Conservation (phyloP, 2,888 invertebrate genomes). For the Phyllotreta cruciferae region DNA sequence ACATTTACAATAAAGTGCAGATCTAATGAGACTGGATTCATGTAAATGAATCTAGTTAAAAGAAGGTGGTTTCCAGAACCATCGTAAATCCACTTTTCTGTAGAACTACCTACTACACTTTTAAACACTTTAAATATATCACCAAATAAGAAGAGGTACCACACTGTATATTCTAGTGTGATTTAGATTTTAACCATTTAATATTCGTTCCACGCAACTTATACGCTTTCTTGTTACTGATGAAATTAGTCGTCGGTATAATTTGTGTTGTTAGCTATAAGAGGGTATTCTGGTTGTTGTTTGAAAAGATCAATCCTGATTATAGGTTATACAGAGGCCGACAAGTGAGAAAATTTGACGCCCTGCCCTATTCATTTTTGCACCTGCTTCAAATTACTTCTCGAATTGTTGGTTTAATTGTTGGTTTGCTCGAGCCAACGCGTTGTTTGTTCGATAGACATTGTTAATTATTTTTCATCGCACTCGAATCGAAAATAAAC, state of each 20-base stretch:
- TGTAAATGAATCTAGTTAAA: no score
- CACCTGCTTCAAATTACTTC: slow-evolving; percentile 31
- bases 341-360: slow-evolving; percentile 37
- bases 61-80: no score
- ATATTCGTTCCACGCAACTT: slow-evolving; percentile 5
- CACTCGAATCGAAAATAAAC: no score
- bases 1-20: no score
- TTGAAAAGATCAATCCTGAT: slow-evolving; percentile 45
- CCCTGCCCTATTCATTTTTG: slow-evolving; percentile 33
- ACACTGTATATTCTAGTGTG: neutral
- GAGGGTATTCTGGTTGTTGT: slow-evolving; percentile 39
- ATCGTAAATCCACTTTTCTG: no score
- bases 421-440: no score
- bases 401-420: no score
- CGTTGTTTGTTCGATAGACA: no score
- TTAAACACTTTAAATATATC: no score
- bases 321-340: slow-evolving; percentile 40
- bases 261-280: slow-evolving; percentile 46
- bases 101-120: no score
- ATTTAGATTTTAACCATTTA: neutral
- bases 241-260: slow-evolving; percentile 46
- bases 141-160: neutral
- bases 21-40: no score
- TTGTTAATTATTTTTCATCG: no score
- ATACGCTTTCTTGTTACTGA: slow-evolving; percentile 29